Evolutionary conservation across 2,888 invertebrate genomes (phyloP).

Genomic region (Phymatocera aterrima): DNA sequence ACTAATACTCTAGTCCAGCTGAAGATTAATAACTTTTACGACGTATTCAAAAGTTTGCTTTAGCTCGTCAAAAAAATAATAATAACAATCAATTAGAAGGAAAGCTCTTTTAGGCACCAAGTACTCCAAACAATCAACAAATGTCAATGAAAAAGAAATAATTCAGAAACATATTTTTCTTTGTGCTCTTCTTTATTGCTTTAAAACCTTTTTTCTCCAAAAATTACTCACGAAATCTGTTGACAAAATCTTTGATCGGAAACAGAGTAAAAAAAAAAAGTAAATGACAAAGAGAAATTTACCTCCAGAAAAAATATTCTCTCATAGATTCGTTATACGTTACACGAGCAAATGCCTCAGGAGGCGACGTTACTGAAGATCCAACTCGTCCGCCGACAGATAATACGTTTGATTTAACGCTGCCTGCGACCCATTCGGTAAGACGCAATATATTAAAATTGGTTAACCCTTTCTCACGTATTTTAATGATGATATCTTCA

Average conservation of each 20-base stretch:
- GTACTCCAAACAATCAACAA: not conserved
- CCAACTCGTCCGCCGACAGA: slow-evolving; percentile 47
- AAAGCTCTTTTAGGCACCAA: not conserved
- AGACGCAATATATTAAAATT: not conserved
- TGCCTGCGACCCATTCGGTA: slow-evolving; percentile 78
- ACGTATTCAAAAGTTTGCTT: not conserved
- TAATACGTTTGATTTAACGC: slow-evolving; percentile 75
- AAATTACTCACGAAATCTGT: too few species aligned
- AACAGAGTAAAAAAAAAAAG: not conserved
- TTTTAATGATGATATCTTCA: too few species aligned
- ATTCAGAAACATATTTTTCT: too few species aligned
- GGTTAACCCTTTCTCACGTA: too few species aligned
- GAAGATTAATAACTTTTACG: not conserved
- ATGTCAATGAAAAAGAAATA: not conserved
- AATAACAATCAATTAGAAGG: not conserved
- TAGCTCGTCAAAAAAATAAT: not conserved
- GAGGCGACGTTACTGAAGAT: slow-evolving; percentile 2
- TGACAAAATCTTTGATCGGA: too few species aligned
- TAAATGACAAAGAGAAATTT: not conserved
- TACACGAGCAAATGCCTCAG: not conserved
- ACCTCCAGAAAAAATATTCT: not conserved
- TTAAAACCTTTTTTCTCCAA: too few species aligned
- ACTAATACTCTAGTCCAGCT: too few species aligned
- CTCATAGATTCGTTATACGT: slow-evolving; percentile 3
- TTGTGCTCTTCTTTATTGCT: too few species aligned